A percentile compares a stretch with the other conserved stretches of the same genome.
Conservation (phyloP, 2,888 invertebrate species). For the Synergus itoensis region DNA sequence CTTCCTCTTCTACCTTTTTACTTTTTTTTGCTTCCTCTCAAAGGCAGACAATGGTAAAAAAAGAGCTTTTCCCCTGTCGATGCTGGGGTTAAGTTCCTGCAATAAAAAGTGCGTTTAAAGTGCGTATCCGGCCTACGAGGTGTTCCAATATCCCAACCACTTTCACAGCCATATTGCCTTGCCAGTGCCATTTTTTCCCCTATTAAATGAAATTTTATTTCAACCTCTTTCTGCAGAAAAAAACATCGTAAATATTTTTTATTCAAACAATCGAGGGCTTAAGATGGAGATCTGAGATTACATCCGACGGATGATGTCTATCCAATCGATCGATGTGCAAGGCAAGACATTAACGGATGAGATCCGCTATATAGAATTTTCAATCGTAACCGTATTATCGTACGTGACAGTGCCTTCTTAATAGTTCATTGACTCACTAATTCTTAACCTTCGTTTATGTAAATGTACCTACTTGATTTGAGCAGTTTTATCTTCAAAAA, state of each 20-base stretch:
- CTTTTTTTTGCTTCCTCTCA: conserved; percentile 1
- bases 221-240: no score
- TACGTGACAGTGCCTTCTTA: conserved; percentile 21
- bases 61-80: background rate
- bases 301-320: conserved; percentile 23
- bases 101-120: conserved; percentile 25
- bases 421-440: conserved; percentile 28
- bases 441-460: conserved; percentile 21
- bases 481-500: no score
- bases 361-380: conserved; percentile 30
- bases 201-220: no score
- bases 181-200: no score
- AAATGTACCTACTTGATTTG: background rate
- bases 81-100: conserved; percentile 18
- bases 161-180: no score
- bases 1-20: background rate
- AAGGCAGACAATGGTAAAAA: conserved; percentile 15
- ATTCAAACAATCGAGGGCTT: no score
- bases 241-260: no score
- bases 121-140: background rate
- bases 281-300: conserved; percentile 29
- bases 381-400: conserved; percentile 18
- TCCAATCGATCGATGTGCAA: conserved; percentile 15
- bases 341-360: conserved; percentile 15
- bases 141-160: background rate